Conservation (phyloP, 1,140 invertebrate genomes). For the Fopius arisanus region DNA sequence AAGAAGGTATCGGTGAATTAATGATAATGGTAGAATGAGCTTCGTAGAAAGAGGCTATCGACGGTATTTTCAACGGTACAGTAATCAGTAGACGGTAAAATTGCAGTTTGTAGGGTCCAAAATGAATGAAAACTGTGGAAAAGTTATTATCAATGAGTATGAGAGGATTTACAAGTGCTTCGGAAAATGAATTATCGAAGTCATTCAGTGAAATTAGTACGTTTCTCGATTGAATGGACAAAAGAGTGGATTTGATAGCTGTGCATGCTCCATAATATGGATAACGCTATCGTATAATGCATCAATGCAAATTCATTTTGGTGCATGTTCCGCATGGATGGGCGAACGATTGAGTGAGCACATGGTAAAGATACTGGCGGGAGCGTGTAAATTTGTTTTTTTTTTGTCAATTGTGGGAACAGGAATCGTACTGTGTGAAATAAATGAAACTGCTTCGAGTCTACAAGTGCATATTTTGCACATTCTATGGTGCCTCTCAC, state of each 20-base stretch:
- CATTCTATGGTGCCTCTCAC: slow-evolving; percentile 51
- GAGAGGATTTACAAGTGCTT: neutral
- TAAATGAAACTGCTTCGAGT: slow-evolving; percentile 35
- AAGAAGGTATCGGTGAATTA: neutral
- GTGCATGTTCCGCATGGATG: neutral
- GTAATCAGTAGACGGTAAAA: neutral
- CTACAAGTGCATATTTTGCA: slow-evolving; percentile 37
- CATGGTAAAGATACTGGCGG: neutral
- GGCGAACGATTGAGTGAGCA: neutral
- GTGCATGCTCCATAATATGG: neutral
- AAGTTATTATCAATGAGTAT: neutral
- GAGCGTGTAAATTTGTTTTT: neutral
- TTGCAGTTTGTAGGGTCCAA: slow-evolving; percentile 38
- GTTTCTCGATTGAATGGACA: neutral
- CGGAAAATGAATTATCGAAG: neutral
- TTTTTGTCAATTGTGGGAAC: slow-evolving; percentile 9
- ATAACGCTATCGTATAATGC: slow-evolving; percentile 30
- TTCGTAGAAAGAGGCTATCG: slow-evolving; percentile 33
- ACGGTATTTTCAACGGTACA: slow-evolving; percentile 38
- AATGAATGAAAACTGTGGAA: slow-evolving; percentile 4
- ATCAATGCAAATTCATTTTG: slow-evolving; percentile 18
- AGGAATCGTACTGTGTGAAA: slow-evolving; percentile 17
- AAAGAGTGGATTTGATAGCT: neutral
- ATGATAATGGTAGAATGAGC: slow-evolving; percentile 13
- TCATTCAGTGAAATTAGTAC: neutral